Evolutionary conservation across 2,113 vertebrate species (phyloP), one percentile per base, ranked within the genome.

Genomic region (Tetraodon nigroviridis): DNA sequence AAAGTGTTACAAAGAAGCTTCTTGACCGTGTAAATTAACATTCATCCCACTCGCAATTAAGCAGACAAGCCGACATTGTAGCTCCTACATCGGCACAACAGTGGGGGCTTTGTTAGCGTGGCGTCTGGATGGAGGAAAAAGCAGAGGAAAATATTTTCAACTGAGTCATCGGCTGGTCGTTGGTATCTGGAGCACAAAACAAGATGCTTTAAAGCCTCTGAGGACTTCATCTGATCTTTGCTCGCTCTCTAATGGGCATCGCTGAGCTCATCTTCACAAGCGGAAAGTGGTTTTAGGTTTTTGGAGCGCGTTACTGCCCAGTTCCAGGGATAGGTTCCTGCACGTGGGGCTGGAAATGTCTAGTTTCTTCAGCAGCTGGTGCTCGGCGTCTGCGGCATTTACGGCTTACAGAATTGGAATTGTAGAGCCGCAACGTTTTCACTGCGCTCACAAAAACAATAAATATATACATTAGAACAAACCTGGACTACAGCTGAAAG

Each of bases 21-120:
- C 89, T 91, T 91, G 78, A 89, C 75, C 63, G 79, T 77, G 73
- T 83, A 89, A 89, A 83, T 73, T 84, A 90, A 86, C 78, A 67
- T 84, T 64, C 90, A 68, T 88, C 90, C 92, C 89, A 85, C 92
- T 90, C 78, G 81, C 76, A 88, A 89, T 87, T 90, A 90, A 89
- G 61, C 73, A 71, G 87, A 93, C 90, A 91, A 88, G 80, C 88
- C 72, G 75, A 89, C 83, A 81, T 90, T 91, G 90, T 92, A 67
- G 88, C 89, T 82, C 85, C 90, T 89, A 85, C 83, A 61, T 73
- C 17, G 59, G 58, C n/a, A 73, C 80, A 87, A 90, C 90, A 89
- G 78, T 89, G 82, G 73, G 80, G 67, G 83, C 92, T 93, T 92
- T 92, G 90, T 91, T 75, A 75, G 83, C 79, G 68, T 84, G 86